These are phyloP conservation scores for Caenorhabditis remanei DNA, from an alignment of 1,140 invertebrate species.

Conservation along the genomic window DNA sequence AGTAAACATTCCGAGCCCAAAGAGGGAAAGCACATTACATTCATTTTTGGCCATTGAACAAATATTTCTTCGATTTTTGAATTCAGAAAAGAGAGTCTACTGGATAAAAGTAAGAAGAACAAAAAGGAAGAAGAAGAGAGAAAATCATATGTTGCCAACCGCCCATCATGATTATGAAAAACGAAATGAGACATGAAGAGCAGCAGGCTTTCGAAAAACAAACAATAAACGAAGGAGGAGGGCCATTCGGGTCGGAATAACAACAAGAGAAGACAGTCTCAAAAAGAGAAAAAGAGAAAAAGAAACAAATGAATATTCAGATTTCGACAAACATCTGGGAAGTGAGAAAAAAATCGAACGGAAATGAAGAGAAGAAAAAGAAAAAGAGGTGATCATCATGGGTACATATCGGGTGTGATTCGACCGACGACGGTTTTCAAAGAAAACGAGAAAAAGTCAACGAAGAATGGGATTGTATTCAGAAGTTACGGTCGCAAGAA, in stretches of 20 bases:
- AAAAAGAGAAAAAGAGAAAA: not conserved
- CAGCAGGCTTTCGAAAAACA: conserved; percentile 25
- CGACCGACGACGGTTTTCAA: conserved; percentile 8
- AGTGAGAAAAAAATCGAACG: not conserved
- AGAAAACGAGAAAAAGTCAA: conserved; percentile 27
- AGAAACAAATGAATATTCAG: not conserved
- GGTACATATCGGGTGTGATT: conserved; percentile 26
- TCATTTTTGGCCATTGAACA: conserved; percentile 7
- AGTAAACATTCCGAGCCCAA: conserved; percentile 25
- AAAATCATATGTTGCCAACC: not conserved
- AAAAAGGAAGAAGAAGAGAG: not conserved
- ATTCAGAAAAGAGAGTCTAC: not conserved
- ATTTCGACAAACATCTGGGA: conserved; percentile 20
- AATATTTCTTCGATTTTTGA: conserved; percentile 6
- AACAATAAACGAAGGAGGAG: not conserved
- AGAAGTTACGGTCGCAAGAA: not conserved
- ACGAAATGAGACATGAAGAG: conserved; percentile 48
- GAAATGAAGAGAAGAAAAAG: not conserved
- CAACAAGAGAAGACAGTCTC: not conserved
- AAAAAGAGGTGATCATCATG: conserved; percentile 4
- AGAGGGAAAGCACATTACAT: not conserved
- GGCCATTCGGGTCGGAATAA: conserved; percentile 19
- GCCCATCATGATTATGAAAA: conserved; percentile 13
- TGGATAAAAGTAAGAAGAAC: not conserved
- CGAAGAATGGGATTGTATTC: too few species aligned